Evolutionary conservation across 2,888 invertebrate species (phyloP).

Genomic region (Leptogaster cylindrica): DNA sequence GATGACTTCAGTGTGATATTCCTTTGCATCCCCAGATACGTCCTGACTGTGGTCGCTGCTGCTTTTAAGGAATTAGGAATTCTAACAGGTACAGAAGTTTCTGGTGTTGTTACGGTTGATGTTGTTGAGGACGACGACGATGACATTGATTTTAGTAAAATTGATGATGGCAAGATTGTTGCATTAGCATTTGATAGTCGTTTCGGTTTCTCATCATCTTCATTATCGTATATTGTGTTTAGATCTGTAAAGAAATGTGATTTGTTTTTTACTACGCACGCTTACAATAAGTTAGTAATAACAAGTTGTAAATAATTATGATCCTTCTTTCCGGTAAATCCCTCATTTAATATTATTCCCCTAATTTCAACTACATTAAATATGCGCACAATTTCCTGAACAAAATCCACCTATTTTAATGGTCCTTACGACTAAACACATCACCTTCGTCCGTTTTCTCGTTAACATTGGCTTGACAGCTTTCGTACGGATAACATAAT

Average conservation of each 20-base stretch:
- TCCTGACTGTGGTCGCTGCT: slow-evolving; percentile 43
- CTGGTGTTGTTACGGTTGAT: slow-evolving; percentile 40
- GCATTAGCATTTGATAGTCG: neutral
- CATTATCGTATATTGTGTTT: neutral
- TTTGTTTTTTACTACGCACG: no score
- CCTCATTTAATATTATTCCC: no score
- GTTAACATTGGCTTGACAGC: no score
- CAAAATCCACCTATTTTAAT: no score
- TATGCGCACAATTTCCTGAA: no score
- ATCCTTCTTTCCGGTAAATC: no score
- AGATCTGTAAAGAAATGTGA: slow-evolving; percentile 16
- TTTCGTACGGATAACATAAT: no score
- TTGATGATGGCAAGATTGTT: neutral
- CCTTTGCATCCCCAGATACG: slow-evolving; percentile 45
- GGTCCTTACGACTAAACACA: no score
- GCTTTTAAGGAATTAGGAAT: slow-evolving; percentile 38
- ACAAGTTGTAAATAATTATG: no score
- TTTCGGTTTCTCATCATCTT: neutral
- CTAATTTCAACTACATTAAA: no score
- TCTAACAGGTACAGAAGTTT: slow-evolving; percentile 29
- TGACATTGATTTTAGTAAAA: slow-evolving; percentile 35
- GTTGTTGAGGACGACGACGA: slow-evolving; percentile 39
- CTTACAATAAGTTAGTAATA: no score
- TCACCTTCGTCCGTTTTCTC: no score
- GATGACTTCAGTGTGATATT: slow-evolving; percentile 40